Percentiles rank a stretch among this genome's conserved stretches.
These are phyloP conservation scores for Drosophila anomelani DNA, from an alignment of 2,888 invertebrate genomes.

Conservation along the genomic window DNA sequence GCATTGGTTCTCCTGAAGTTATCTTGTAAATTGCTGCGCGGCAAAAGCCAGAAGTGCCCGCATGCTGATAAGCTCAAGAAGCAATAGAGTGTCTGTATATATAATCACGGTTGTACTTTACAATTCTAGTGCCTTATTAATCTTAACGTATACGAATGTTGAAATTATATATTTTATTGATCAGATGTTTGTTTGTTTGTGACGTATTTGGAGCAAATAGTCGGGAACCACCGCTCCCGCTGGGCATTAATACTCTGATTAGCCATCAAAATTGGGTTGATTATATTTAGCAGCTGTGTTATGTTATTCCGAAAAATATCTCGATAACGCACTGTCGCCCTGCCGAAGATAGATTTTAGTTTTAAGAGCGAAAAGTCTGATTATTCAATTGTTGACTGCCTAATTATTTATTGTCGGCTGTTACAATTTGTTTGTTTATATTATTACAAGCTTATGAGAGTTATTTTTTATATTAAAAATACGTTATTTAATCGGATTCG, in stretches of 20 bases:
- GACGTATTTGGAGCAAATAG: not conserved
- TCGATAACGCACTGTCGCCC: not conserved
- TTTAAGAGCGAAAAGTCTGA: not conserved
- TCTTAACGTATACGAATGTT: not conserved
- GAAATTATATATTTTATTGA: not conserved
- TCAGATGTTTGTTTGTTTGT: not conserved
- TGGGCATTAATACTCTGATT: not conserved
- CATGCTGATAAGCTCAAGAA: constrained; percentile 44
- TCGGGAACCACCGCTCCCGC: not conserved
- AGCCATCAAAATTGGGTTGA: not conserved
- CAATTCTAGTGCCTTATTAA: not conserved
- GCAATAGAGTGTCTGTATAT: constrained; percentile 9
- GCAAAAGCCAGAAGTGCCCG: not conserved
- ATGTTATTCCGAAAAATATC: too few species aligned
- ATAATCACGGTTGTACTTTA: too few species aligned
- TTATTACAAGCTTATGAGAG: too few species aligned
- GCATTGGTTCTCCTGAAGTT: constrained; percentile 6
- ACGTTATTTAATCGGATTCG: too few species aligned
- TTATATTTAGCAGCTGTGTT: not conserved
- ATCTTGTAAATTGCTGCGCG: constrained; percentile 5
- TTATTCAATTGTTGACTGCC: too few species aligned
- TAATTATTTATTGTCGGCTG: too few species aligned
- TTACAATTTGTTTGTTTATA: too few species aligned
- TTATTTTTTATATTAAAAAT: too few species aligned
- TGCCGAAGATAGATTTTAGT: not conserved